Base-by-base conservation (phyloP, 2,888 invertebrate genomes). In the Pyralis farinalis region DNA sequence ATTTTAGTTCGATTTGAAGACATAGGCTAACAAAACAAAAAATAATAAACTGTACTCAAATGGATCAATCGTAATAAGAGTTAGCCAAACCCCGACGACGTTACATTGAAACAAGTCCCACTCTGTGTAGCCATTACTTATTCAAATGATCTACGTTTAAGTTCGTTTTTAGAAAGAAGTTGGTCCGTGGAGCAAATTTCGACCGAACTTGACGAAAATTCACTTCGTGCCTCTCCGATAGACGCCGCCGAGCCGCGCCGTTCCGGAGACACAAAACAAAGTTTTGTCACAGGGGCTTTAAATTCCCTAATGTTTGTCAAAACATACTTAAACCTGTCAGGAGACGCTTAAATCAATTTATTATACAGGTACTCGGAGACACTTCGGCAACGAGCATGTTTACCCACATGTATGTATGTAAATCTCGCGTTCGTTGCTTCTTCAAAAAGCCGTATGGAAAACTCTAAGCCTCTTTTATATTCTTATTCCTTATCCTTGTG, bases 341-440 rank as follows among this genome's bases (percentile, higher is more conserved):
- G 78, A 81, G 76, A 71, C 71, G 83, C 84, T 81, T 86, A 85
- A 86, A 86, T 85, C 85, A 85, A 86, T 87, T 85, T 84, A 81
- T 84, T 80, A 82, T 79, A 80, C 79, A 84, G 74, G 78, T 81
- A 76, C 80, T 77, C 63, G 63, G 68, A 71, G 73, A 80, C 67
- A 70, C 78, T 81, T 78, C 64, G 69, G 63, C 66, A 70, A 64
- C 68, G 69, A 70, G 62, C 74, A 71, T 81, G 74, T 79, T 80
- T 78, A 74, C 71, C 63, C 67, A 60, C 71, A 69, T 72, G 71
- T 76, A 72, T 74, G 66, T 82, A 85, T 84, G 84, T 77, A 84
- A 84, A 86, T 83, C 76, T 76, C 58, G 57, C 69, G 71, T 81
- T 76, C 78, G 73, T 73, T 77, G 73, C 78, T 79, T 64, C 76